phyloP scores from a whole-genome alignment of 2,888 invertebrate species.

The Lasioglossum villosulum region DNA sequence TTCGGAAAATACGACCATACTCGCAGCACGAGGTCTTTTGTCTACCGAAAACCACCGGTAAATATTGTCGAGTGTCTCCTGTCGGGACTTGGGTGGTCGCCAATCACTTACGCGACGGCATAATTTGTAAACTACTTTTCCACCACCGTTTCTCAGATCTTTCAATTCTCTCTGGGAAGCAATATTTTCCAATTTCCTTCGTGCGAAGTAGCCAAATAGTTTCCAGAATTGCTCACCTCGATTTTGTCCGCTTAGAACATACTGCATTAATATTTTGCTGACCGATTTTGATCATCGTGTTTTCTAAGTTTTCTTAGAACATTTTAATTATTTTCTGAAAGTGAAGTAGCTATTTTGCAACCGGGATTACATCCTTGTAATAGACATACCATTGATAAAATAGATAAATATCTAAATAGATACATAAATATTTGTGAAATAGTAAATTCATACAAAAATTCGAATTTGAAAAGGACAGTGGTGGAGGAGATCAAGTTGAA shows the following conservation, averaged over 20 bases:
- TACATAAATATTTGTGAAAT: no score
- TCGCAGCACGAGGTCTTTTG: not conserved
- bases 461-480: not conserved
- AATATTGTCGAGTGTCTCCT: slow-evolving; percentile 3
- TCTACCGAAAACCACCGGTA: not conserved
- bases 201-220: not conserved
- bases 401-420: no score
- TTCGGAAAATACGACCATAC: not conserved
- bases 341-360: no score
- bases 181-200: not conserved
- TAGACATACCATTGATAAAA: no score
- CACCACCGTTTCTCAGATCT: not conserved
- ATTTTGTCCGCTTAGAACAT: no score
- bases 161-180: not conserved
- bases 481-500: no score
- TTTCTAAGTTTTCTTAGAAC: no score
- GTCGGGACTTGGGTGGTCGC: slow-evolving; percentile 2
- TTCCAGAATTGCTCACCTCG: not conserved
- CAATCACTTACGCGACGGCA: not conserved
- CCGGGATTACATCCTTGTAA: no score
- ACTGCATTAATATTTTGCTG: no score
- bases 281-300: no score
- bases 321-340: not conserved
- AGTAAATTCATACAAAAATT: not conserved
- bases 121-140: not conserved